Evolutionary conservation across 2,113 vertebrate genomes (phyloP).

Genomic region (Rhegmatorhina hoffmannsi): DNA sequence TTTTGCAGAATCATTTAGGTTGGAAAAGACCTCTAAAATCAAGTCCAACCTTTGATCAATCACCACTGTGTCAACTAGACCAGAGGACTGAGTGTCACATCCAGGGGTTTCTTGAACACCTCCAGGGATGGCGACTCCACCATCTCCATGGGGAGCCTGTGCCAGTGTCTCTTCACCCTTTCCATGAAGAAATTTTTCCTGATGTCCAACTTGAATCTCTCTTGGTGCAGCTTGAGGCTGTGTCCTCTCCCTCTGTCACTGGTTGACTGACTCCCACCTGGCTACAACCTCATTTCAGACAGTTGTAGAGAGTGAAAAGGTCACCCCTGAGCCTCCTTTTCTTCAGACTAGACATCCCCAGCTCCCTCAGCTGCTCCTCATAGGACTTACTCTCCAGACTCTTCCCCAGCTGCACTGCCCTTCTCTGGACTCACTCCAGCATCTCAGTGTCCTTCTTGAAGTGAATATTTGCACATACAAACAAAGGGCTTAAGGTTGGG

Average conservation of each 20-base stretch:
- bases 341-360: background rate
- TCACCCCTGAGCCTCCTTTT: background rate
- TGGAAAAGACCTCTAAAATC: background rate
- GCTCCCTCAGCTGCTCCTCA: background rate
- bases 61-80: background rate
- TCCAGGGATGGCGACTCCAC: background rate
- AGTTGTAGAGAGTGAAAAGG: background rate
- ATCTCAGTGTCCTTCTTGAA: background rate
- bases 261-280: too few relatives aligned
- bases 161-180: background rate
- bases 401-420: background rate
- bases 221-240: background rate
- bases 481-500: background rate
- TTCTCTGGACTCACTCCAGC: background rate
- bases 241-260: background rate
- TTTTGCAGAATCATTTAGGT: background rate
- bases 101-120: background rate
- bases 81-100: background rate
- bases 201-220: background rate
- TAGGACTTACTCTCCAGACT: background rate
- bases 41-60: background rate
- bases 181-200: background rate
- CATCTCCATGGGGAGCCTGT: background rate
- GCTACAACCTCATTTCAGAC: background rate
- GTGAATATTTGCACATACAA: background rate